Evolutionary conservation across 2,797 vertebrate species (phyloP), one percentile per base, ranked within the genome.

Genomic region (Ficedula albicollis): DNA sequence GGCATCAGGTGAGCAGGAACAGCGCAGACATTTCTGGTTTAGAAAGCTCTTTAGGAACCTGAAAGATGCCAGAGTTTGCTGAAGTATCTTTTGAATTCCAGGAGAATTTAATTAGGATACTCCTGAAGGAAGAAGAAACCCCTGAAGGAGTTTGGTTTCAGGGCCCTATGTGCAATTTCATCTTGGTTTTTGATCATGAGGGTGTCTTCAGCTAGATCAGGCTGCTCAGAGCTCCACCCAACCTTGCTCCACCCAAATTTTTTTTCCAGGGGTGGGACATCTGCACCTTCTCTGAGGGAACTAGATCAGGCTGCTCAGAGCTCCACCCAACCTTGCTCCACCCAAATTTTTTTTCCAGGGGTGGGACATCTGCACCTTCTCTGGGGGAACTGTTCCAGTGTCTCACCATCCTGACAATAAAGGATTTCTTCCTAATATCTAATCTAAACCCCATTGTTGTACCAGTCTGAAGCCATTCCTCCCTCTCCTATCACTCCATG

Each of bases 401-500:
- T 46, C n/a, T 54, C 55, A 46, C 13, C 55, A 46, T 27, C 23
- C 29, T 34, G 9, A 30, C 9, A 25, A 25, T 12, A 34, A 25
- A 46, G 55, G 21, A 25, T 14, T 30, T 58, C n/a, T 43, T n/a
- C 20, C 34, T 67, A 3, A 11, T 25, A 11, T 6, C 19, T 13
- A 14, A 13, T 4, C 21, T 52, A 3, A 74, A 41, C n/a, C 9
- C 20, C 8, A 14, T 1, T 8, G 6, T 34, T 54, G 4, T 52
- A 38, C 7, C 30, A 46, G 14, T 14, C 15, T 22, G 64, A 69
- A 90, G 14, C 26, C 2, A 4, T 30, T n/a, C 4, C 2, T 3
- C 7, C 4, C 23, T 13, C 6, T 68, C 12, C 16, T 52, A 1
- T 14, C 1, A 1, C 27, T 4, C 4, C 14, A 10, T 10, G 4